These are phyloP conservation scores for Aphelinus certus DNA, from an alignment of 1,140 invertebrate genomes.

Conservation along the genomic window DNA sequence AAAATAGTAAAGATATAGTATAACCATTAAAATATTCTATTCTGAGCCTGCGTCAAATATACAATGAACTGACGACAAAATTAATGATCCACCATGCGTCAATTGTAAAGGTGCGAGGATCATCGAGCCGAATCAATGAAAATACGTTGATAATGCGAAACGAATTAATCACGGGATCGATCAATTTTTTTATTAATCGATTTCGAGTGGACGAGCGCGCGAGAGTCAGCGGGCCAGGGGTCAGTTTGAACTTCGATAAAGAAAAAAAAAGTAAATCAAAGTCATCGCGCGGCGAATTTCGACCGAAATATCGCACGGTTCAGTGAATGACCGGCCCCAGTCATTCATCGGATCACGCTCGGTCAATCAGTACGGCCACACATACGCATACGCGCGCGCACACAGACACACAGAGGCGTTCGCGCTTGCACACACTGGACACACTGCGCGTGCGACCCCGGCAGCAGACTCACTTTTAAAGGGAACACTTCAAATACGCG, in stretches of 20 bases:
- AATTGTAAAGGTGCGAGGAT: too few species aligned
- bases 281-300: conserved; percentile 40
- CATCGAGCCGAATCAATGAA: too few species aligned
- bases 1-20: too few species aligned
- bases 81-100: too few species aligned
- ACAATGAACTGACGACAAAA: too few species aligned
- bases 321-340: conserved; percentile 41
- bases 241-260: conserved; percentile 32
- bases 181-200: conserved; percentile 37
- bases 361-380: conserved; percentile 37
- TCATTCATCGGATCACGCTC: conserved; percentile 42
- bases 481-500: conserved; percentile 35
- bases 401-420: not conserved
- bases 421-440: not conserved
- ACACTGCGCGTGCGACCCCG: conserved; percentile 4
- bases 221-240: not conserved
- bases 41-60: too few species aligned
- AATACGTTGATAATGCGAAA: too few species aligned
- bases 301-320: conserved; percentile 34
- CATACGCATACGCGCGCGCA: not conserved
- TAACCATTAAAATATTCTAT: too few species aligned
- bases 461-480: conserved; percentile 39
- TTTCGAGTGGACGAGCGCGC: conserved; percentile 1
- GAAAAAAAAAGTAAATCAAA: conserved; percentile 42
- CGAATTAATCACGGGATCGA: not conserved